These are phyloP conservation scores for Avahi laniger DNA, from an alignment of 2,797 vertebrate genomes.

Conservation along the genomic window DNA sequence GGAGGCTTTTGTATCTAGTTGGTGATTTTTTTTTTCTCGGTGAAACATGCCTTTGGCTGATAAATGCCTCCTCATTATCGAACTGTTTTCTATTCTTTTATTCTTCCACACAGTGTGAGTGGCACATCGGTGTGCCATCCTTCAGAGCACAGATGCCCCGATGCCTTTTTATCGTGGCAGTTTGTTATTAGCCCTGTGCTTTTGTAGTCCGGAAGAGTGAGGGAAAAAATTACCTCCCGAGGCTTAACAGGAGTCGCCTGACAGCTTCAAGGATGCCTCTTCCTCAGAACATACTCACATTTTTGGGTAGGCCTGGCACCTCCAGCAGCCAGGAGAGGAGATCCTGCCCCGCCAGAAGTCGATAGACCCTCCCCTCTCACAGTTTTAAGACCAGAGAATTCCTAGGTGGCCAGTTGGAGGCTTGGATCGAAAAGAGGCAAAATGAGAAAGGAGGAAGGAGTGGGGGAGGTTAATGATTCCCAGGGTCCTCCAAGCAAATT, in stretches of 20 bases:
- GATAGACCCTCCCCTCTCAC: background rate
- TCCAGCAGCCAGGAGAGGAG: background rate
- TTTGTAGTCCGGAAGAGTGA: background rate
- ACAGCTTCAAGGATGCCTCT: background rate
- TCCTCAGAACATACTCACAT: background rate
- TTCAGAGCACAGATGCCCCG: background rate
- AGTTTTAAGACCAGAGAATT: background rate
- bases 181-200: slow-evolving; percentile 28
- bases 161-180: background rate
- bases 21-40: background rate
- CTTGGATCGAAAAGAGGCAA: background rate
- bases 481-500: background rate
- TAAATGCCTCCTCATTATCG: background rate
- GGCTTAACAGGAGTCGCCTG: background rate
- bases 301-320: background rate
- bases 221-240: background rate
- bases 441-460: background rate
- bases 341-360: background rate
- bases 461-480: background rate
- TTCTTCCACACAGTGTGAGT: background rate
- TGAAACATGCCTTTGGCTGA: background rate
- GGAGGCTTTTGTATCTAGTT: background rate
- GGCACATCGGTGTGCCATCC: background rate
- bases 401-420: background rate
- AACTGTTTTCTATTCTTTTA: background rate